Evolutionary conservation across 2,888 invertebrate genomes (phyloP), one percentile per base, ranked within the genome.

Genomic region (Axea sp.): DNA sequence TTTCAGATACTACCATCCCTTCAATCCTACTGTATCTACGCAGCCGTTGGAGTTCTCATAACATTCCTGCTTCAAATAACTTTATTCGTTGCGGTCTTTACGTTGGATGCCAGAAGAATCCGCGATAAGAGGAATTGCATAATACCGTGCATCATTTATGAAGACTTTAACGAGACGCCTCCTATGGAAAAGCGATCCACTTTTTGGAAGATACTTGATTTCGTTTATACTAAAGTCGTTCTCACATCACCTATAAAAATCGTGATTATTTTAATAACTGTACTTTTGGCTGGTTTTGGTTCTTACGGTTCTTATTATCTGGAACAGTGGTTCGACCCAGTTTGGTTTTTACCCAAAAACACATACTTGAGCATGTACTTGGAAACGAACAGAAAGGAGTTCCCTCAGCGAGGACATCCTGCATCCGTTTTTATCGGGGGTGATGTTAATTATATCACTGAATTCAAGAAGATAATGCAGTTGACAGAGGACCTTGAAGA

Each of bases 21-120:
- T 22, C 92, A 93, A 85, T 94, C 95, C 0, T 95, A 94, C 84
- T 95, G 96, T 84, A 89, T 95, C 47, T 95, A 94, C 84, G 94
- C 95, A 7, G 93, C 94, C 3, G 87, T 92, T 0, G 94, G 94
- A 11, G 93, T 95, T 0, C 89, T 94, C 64, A 91, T 93, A 80
- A 93, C 94, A 12, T 95, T 92, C 84, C 87, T 93, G 57, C 93
- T 92, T 81, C 93, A 94, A 78, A 90, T 94, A 3, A 95, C 95
- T n/a, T 94, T 95, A 86, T 95, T 95, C 87, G 91, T 93, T 7
- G 94, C 94, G 1, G 92, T 93, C 75, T 92, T 95, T 80, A 91
- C 93, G 0, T 84, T 95, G 74, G 95, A 95, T 81, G 90, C 93
- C 62, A 89, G 84, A 80, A 89, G 94, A 82, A 89, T 93, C 9